Evolutionary conservation across 1,140 invertebrate species (phyloP).

Genomic region (Nautilus pompilius): DNA sequence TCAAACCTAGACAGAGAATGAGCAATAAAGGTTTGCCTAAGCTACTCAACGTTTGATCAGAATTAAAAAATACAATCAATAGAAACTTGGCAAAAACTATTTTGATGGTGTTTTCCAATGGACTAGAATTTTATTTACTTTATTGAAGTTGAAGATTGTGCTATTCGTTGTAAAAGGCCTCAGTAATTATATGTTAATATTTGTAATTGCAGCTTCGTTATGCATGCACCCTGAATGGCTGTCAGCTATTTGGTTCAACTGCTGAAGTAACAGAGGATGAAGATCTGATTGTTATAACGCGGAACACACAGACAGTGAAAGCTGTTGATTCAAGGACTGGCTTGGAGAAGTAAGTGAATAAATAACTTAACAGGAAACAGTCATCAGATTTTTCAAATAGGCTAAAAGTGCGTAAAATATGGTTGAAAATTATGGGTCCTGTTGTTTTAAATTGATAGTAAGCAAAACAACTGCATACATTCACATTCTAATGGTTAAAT

Average conservation of each 20-base stretch:
- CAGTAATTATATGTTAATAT: too few species aligned
- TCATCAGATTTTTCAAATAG: background rate
- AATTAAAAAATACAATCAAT: too few species aligned
- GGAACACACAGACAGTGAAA: constrained; percentile 80
- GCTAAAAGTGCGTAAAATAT: background rate
- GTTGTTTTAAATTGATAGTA: background rate
- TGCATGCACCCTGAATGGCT: constrained; percentile 60
- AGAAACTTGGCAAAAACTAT: too few species aligned
- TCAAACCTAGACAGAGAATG: too few species aligned
- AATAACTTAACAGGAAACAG: background rate
- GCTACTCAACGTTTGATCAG: too few species aligned
- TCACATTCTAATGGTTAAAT: too few species aligned
- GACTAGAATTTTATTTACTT: too few species aligned
- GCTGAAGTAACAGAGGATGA: constrained; percentile 51
- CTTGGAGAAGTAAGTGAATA: constrained; percentile 67
- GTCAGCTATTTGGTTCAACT: constrained; percentile 38
- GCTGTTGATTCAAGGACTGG: constrained; percentile 81
- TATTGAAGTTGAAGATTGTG: too few species aligned
- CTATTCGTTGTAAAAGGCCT: too few species aligned
- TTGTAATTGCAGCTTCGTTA: constrained; percentile 32
- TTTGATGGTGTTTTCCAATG: too few species aligned
- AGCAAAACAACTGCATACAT: too few species aligned
- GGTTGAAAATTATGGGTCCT: background rate
- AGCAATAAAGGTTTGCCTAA: too few species aligned
- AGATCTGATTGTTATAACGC: constrained; percentile 74